These are phyloP conservation scores for Scytalopus superciliaris DNA, from an alignment of 2,113 vertebrate genomes.

Conservation along the genomic window DNA sequence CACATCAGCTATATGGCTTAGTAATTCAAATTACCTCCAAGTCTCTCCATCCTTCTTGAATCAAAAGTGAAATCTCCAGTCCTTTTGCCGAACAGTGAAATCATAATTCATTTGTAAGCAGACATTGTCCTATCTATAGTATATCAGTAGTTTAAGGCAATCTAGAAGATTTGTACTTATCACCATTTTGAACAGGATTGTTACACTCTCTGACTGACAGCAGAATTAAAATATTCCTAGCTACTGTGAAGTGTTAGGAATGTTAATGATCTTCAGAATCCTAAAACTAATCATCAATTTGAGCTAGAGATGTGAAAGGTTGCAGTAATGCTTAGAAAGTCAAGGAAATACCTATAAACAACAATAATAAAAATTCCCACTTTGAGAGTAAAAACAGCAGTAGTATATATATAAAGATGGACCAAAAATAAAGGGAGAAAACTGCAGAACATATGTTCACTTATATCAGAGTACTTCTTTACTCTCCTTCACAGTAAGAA, in stretches of 20 bases:
- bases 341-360: background rate
- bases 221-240: slow-evolving; percentile 56
- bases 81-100: slow-evolving; percentile 17
- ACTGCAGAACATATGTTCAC: background rate
- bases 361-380: background rate
- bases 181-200: slow-evolving; percentile 52
- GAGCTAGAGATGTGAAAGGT: background rate
- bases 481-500: background rate
- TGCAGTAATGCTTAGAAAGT: background rate
- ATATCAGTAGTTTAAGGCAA: slow-evolving; percentile 72
- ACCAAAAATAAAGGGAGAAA: background rate
- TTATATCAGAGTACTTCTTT: background rate
- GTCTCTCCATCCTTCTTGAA: background rate
- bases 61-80: slow-evolving; percentile 41
- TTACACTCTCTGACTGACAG: slow-evolving; percentile 57
- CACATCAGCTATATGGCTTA: background rate
- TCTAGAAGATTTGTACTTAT: slow-evolving; percentile 67
- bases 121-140: slow-evolving; percentile 25
- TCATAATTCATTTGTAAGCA: slow-evolving; percentile 34
- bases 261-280: slow-evolving; percentile 44
- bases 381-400: background rate
- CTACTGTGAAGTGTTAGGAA: slow-evolving; percentile 32
- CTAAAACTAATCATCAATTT: background rate
- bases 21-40: slow-evolving; percentile 27
- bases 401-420: background rate